These are phyloP conservation scores for Probosciger aterrimus DNA, from an alignment of 2,113 vertebrate species.

Conservation along the genomic window DNA sequence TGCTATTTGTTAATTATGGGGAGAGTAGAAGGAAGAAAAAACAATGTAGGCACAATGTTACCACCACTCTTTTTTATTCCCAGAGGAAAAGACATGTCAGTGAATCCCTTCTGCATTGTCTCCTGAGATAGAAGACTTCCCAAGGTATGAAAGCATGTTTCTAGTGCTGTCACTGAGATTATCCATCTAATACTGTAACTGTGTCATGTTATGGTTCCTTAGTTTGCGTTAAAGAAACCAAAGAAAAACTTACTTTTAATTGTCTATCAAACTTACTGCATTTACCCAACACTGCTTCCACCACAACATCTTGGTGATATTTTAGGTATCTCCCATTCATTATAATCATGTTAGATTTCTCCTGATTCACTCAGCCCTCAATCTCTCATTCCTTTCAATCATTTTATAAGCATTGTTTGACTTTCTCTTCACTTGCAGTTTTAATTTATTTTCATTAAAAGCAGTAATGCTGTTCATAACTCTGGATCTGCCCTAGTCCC, in stretches of 20 bases:
- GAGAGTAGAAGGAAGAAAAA: not conserved
- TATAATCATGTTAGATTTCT: not conserved
- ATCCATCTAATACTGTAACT: not conserved
- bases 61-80: not conserved
- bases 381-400: not conserved
- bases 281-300: not conserved
- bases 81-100: not conserved
- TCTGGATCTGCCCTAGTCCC: not conserved
- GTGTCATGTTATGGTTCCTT: not conserved
- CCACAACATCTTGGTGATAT: not conserved
- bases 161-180: not conserved
- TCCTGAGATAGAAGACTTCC: not conserved
- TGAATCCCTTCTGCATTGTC: not conserved
- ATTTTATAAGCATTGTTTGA: not conserved
- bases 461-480: not conserved
- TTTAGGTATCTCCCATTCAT: not conserved
- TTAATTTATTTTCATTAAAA: not conserved
- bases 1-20: accelerated
- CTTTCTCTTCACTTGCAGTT: not conserved
- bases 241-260: not conserved
- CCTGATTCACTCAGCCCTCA: not conserved
- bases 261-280: not conserved
- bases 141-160: not conserved
- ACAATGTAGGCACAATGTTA: not conserved
- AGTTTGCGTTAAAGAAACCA: not conserved